Base-by-base conservation (phyloP, 2,888 invertebrate genomes). In the Pilophorus perplexus region DNA sequence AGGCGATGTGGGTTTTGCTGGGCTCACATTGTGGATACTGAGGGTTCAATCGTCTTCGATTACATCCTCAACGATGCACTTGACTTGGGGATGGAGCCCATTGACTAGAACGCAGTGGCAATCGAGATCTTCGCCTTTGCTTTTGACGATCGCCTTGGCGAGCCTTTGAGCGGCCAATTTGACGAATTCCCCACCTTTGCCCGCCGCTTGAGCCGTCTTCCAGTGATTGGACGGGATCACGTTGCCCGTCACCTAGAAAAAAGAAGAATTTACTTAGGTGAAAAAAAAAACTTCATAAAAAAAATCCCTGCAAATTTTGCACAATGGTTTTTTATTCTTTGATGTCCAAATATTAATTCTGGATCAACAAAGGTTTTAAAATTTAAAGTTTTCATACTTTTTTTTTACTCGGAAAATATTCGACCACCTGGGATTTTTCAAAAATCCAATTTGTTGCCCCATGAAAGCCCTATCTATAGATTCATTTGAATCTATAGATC, bases 151-250 rank as follows among this genome's bases (percentile, higher is more conserved):
- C 1, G 62, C 48, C 20, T 44, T 48, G 18, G 62, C 62, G 10
- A 62, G 46, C 1, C 48, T 25, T 22, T 62, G 46, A 25, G 62
- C 62, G 14, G 44, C 28, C 12, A 48, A 4, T n/a, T 38, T 52
- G 50, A 64, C 28, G 52, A 64, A 64, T 3, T 37, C 25, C 5
- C 8, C 40, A 6, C 64, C 64, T 64, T 64, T 64, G 25, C 64
- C 64, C 14, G 64, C 33, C 23, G 37, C 52, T 37, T 50, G 37
- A 4, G 64, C 64, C 38, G 20, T 38, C 38, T 38, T 37, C 28
- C 50, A 64, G 52, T 64, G 50, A 23, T 64, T 52, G 23, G 42
- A 22, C 16, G 64, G 64, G 25, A 64, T 18, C 8, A 50, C 64
- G 22, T 6, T 64, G 2, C 64, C 64, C 52, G 22, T 54, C 40